Evolutionary conservation across 1,140 invertebrate genomes (phyloP).

Genomic region (Trinorchestia longiramus): DNA sequence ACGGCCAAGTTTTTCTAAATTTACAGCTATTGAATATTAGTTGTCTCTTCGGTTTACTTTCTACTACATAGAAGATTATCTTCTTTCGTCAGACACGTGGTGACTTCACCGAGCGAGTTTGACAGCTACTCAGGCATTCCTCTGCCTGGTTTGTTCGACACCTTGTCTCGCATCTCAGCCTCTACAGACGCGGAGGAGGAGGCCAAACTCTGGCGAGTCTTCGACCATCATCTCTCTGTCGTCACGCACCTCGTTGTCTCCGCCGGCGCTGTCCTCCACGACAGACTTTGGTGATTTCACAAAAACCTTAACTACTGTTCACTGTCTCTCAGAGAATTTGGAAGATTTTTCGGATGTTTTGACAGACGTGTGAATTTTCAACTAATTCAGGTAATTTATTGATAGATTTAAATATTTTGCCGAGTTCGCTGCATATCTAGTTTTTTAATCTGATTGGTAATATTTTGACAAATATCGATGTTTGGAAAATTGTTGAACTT

Average conservation of each 20-base stretch:
- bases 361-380: no score
- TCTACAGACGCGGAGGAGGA: conserved; percentile 54
- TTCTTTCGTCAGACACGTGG: conserved; percentile 68
- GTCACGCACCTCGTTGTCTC: conserved; percentile 21
- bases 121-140: conserved; percentile 70
- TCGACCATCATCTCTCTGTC: conserved; percentile 53
- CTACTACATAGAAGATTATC: neutral
- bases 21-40: no score
- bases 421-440: no score
- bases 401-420: no score
- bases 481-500: no score
- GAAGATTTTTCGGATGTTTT: neutral
- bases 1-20: no score
- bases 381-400: no score
- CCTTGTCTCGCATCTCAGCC: conserved; percentile 56
- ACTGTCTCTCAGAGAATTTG: neutral
- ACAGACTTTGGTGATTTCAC: conserved; percentile 55
- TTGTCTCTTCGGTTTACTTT: no score
- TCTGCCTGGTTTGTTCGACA: conserved; percentile 71
- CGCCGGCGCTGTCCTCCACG: conserved; percentile 48
- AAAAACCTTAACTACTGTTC: neutral
- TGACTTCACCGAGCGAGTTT: conserved; percentile 70
- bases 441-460: no score
- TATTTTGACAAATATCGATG: no score
- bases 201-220: conserved; percentile 55